These are phyloP conservation scores for Acromyrmex echinatior DNA, from an alignment of 1,140 invertebrate species.

Conservation along the genomic window DNA sequence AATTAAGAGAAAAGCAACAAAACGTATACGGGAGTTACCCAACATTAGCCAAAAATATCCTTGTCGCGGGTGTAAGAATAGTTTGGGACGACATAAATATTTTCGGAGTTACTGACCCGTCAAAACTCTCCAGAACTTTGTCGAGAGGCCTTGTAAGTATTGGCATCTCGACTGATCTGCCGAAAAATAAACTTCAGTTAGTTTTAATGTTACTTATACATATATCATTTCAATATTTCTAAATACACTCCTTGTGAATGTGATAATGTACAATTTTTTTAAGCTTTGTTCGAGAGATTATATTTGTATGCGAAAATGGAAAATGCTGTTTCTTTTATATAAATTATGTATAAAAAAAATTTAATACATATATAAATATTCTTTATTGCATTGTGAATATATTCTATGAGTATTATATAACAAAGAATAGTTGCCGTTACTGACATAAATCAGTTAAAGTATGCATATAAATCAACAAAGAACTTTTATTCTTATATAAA, in stretches of 20 bases:
- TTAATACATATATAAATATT: no score
- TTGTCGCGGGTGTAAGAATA: constrained; percentile 75
- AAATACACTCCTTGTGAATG: background rate
- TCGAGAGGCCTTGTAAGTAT: constrained; percentile 47
- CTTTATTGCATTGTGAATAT: no score
- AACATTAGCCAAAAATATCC: constrained; percentile 78
- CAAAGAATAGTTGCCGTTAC: no score
- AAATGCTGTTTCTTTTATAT: no score
- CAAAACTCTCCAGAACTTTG: constrained; percentile 72
- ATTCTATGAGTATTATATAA: no score
- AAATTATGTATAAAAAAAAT: no score
- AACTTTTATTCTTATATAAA: no score
- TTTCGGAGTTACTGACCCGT: constrained; percentile 77
- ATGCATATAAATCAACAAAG: no score
- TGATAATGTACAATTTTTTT: background rate
- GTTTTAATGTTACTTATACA: background rate
- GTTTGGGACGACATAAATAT: constrained; percentile 75
- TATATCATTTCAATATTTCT: no score
- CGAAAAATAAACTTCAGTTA: background rate
- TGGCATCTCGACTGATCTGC: background rate
- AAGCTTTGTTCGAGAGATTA: background rate
- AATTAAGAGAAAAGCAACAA: constrained; percentile 68
- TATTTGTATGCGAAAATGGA: background rate
- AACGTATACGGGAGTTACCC: constrained; percentile 69
- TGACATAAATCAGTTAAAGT: no score